phyloP scores from a whole-genome alignment of 2,888 invertebrate species.

The Furcula furcula region DNA sequence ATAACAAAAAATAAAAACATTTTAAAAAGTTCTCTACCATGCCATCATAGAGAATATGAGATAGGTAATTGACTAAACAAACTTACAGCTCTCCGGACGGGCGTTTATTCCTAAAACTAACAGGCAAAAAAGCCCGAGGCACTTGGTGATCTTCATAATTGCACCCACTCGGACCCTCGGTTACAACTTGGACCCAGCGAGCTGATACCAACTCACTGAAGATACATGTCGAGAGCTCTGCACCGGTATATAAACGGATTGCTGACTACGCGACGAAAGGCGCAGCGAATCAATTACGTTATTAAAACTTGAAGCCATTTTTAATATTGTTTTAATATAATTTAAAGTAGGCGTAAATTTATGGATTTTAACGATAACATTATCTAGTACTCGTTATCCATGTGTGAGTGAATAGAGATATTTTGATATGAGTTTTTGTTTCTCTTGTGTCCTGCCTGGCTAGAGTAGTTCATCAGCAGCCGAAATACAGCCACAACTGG shows the following conservation, averaged over 20 bases:
- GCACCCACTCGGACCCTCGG: constrained; percentile 16
- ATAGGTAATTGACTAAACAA: too few relatives aligned
- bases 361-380: constrained; percentile 4
- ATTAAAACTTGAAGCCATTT: constrained; percentile 51
- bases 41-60: too few relatives aligned
- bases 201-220: constrained; percentile 51
- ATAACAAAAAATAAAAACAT: too few relatives aligned
- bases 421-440: too few relatives aligned
- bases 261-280: constrained; percentile 50
- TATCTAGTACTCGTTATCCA: too few relatives aligned
- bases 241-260: constrained; percentile 48
- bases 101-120: constrained; percentile 25
- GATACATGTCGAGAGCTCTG: constrained; percentile 31
- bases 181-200: constrained; percentile 40
- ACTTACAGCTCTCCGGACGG: constrained; percentile 32
- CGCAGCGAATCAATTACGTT: constrained; percentile 57
- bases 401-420: too few relatives aligned
- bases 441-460: too few relatives aligned
- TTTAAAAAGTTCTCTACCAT: too few relatives aligned
- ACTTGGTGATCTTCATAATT: constrained; percentile 35
- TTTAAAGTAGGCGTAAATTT: constrained; percentile 45
- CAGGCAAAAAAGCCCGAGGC: constrained; percentile 33
- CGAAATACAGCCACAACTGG: too few relatives aligned
- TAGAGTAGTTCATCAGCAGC: too few relatives aligned
- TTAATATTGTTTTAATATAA: constrained; percentile 41